These are phyloP conservation scores for Lathamus discolor DNA, from an alignment of 2,113 vertebrate genomes.

Conservation along the genomic window DNA sequence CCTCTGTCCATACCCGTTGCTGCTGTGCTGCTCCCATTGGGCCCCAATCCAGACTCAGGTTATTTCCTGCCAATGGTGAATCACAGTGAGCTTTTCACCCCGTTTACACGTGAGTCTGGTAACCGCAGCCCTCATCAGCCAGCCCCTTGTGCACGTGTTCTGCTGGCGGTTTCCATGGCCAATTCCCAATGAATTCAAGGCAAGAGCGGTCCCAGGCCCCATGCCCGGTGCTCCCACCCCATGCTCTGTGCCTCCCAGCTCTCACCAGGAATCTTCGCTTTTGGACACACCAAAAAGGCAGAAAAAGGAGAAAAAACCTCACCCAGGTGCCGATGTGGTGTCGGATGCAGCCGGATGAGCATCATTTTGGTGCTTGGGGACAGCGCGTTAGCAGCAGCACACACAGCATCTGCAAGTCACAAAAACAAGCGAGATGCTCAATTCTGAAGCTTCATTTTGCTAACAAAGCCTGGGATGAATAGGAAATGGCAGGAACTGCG, in stretches of 20 bases:
- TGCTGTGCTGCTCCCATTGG: neutral
- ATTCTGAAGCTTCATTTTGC: neutral
- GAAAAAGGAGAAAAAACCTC: neutral
- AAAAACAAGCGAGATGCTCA: neutral
- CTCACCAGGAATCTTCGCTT: neutral
- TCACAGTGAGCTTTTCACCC: neutral
- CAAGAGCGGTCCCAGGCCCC: no score
- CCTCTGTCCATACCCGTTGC: neutral
- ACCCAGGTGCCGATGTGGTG: neutral
- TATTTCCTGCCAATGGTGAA: neutral
- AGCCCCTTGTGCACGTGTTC: neutral
- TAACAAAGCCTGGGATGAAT: neutral
- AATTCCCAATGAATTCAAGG: neutral
- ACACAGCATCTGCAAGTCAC: neutral
- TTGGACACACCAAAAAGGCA: neutral
- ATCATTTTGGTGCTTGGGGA: accelerated
- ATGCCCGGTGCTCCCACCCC: neutral
- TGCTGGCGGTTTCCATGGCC: neutral
- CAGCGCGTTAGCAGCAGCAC: accelerated
- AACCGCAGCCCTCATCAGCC: neutral
- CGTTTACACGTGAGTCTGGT: neutral
- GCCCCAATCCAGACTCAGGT: neutral
- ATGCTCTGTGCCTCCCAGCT: neutral
- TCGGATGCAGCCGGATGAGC: accelerated
- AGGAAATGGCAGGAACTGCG: neutral